Percentiles rank a stretch among this genome's conserved stretches.
These are phyloP conservation scores for Pseudomyrmex dendroicus DNA, from an alignment of 1,140 invertebrate genomes.

Conservation along the genomic window DNA sequence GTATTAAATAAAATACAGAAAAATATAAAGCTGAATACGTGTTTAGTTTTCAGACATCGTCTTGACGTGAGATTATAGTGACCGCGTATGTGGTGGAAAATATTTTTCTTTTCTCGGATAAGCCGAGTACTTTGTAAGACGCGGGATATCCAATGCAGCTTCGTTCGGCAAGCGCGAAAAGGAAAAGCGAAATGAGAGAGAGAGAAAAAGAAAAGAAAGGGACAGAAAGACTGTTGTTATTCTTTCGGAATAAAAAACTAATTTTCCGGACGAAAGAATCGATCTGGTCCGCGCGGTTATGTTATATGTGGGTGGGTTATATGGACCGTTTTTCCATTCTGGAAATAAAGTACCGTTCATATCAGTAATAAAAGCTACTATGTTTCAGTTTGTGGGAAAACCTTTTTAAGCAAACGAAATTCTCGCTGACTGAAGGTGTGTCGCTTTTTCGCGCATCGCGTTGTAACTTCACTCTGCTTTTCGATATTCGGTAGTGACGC, in stretches of 20 bases:
- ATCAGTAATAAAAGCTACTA: neutral
- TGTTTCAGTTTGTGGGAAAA: no score
- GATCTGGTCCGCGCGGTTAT: constrained; percentile 41
- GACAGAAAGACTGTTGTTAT: constrained; percentile 48
- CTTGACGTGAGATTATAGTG: constrained; percentile 36
- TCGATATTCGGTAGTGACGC: neutral
- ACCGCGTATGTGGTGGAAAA: constrained; percentile 29
- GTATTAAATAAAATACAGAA: neutral
- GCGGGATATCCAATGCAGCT: constrained; percentile 22
- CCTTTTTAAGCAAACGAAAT: no score
- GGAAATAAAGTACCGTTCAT: constrained; percentile 46
- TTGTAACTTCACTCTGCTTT: no score
- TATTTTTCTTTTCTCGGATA: constrained; percentile 51
- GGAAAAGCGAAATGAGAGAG: neutral
- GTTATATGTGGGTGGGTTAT: constrained; percentile 27
- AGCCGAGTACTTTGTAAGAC: constrained; percentile 39
- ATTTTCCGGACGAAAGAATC: constrained; percentile 56
- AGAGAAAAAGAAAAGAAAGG: neutral
- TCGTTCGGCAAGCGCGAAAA: neutral
- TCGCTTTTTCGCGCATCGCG: no score
- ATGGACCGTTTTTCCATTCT: constrained; percentile 13
- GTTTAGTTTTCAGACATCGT: constrained; percentile 19
- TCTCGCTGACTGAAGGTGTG: no score
- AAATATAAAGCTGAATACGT: neutral
- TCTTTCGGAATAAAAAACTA: constrained; percentile 60